Percentiles rank a stretch among this genome's conserved stretches.
Conservation (phyloP, 2,797 vertebrate species). For the Neomorphus geoffroyi region DNA sequence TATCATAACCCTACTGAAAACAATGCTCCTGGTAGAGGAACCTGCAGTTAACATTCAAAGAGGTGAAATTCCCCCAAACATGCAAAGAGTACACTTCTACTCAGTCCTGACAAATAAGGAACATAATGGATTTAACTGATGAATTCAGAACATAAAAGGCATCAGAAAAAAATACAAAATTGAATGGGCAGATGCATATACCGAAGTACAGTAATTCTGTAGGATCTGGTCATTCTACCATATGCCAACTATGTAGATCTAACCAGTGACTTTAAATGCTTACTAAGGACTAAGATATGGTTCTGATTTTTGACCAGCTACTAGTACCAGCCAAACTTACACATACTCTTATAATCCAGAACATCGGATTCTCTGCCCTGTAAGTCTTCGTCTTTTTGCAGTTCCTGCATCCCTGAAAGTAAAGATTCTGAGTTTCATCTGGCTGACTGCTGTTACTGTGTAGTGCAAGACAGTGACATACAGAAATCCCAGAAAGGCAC, state of each 20-base stretch:
- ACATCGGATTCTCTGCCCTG: not conserved
- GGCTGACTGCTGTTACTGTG: too few relatives aligned
- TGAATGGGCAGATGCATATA: not conserved
- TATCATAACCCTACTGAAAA: not conserved
- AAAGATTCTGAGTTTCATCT: not conserved
- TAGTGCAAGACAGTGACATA: not conserved
- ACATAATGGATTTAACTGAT: not conserved
- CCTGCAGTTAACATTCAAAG: not conserved
- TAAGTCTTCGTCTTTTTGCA: not conserved
- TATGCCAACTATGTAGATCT: rapidly evolving
- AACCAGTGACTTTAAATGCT: not conserved
- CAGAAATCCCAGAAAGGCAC: not conserved
- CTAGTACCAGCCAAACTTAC: not conserved
- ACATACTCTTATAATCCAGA: not conserved
- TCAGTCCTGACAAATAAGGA: not conserved
- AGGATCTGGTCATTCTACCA: not conserved
- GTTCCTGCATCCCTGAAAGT: not conserved
- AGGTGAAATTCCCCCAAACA: not conserved
- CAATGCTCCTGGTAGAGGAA: not conserved
- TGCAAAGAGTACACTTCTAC: not conserved
- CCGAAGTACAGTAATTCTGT: not conserved
- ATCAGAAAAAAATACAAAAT: not conserved
- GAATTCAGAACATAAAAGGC: not conserved
- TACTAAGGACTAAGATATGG: not conserved
- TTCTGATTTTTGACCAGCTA: not conserved